These are phyloP conservation scores for Tribolium madens DNA, from an alignment of 1,140 invertebrate species.

Conservation along the genomic window DNA sequence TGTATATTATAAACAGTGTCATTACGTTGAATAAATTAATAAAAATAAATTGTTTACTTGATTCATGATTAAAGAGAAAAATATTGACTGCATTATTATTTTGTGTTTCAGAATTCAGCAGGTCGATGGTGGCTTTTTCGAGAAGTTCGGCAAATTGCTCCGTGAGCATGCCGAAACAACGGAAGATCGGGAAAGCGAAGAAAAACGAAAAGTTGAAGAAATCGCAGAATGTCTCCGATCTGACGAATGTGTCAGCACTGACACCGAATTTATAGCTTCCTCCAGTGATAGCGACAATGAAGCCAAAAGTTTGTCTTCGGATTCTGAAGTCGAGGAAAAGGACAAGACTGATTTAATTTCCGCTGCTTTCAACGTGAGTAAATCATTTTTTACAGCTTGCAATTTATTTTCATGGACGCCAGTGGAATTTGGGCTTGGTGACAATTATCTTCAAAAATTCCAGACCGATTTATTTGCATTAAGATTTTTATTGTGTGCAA, in stretches of 20 bases:
- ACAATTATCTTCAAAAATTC: too few species aligned
- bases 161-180: conserved; percentile 70
- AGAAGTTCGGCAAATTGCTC: conserved; percentile 80
- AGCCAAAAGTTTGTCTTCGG: conserved; percentile 66
- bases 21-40: too few species aligned
- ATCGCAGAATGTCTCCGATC: conserved; percentile 57
- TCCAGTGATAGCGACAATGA: conserved; percentile 62
- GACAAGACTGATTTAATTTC: conserved; percentile 73
- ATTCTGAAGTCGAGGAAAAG: conserved; percentile 68
- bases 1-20: too few species aligned
- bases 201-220: conserved; percentile 64
- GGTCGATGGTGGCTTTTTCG: conserved; percentile 83
- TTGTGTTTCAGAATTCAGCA: conserved; percentile 77
- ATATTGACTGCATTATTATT: too few species aligned
- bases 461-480: too few species aligned
- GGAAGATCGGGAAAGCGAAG: conserved; percentile 58
- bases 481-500: too few species aligned
- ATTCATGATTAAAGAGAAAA: too few species aligned
- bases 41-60: too few species aligned
- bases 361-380: conserved; percentile 80
- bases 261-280: conserved; percentile 64
- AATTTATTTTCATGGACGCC: background rate
- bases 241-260: conserved; percentile 59
- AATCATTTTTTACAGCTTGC: background rate
- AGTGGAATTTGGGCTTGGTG: too few species aligned